These are phyloP conservation scores for Strigamia transsilvanica DNA, from an alignment of 2,888 invertebrate species.

Conservation along the genomic window DNA sequence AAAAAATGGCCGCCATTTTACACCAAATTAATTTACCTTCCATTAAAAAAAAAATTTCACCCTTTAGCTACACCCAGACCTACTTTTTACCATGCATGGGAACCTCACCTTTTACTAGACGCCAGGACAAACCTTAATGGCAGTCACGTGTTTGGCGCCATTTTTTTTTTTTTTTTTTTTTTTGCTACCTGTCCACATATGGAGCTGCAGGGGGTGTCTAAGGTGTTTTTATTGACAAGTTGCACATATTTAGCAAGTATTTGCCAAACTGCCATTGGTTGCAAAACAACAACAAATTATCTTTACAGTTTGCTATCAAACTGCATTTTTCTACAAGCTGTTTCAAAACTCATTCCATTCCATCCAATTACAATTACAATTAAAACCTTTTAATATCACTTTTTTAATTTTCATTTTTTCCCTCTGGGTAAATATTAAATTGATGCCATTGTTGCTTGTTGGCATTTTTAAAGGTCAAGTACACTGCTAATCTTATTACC, in stretches of 20 bases:
- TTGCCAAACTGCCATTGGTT: neutral
- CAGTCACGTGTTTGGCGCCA: conserved; percentile 25
- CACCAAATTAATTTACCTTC: no score
- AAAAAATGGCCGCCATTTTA: neutral
- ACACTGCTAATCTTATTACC: no score
- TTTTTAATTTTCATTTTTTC: no score
- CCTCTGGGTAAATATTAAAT: neutral
- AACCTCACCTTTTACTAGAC: neutral
- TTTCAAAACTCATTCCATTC: neutral
- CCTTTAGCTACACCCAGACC: neutral
- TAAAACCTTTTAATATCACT: no score
- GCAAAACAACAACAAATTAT: conserved; percentile 31
- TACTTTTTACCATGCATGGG: neutral
- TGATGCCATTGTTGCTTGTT: no score
- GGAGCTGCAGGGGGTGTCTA: neutral
- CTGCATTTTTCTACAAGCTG: no score
- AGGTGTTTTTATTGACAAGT: conserved; percentile 1
- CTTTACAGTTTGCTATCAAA: neutral
- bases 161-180: neutral
- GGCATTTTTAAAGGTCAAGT: neutral
- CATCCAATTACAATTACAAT: no score
- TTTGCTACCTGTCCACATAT: neutral
- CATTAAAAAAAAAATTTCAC: neutral
- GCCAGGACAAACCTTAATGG: neutral
- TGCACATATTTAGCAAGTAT: conserved; percentile 26